A percentile compares a stretch with the other conserved stretches of the same genome.
These are phyloP conservation scores for Drosophila leonis DNA, from an alignment of 2,888 invertebrate genomes.

Conservation along the genomic window DNA sequence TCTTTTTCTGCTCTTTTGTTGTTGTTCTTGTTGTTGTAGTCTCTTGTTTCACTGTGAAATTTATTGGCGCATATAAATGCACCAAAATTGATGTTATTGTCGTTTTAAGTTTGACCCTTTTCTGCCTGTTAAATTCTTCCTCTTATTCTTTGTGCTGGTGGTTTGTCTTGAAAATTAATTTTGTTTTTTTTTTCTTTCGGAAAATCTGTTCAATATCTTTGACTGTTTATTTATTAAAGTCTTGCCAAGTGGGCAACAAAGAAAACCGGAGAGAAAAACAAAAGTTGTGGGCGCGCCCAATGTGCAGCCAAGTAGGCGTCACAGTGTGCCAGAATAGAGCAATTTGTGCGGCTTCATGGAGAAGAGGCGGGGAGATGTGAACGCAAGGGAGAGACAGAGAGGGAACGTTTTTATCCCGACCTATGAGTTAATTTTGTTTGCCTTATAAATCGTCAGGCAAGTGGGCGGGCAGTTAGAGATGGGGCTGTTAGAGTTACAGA, in stretches of 20 bases:
- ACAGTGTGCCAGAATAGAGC: conserved; percentile 64
- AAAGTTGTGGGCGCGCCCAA: conserved; percentile 66
- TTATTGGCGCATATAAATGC: conserved; percentile 82
- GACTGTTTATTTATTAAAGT: conserved; percentile 40
- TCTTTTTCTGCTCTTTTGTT: conserved; percentile 65
- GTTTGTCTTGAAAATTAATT: conserved; percentile 72
- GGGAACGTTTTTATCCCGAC: conserved; percentile 29
- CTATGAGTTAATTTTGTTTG: conserved; percentile 69
- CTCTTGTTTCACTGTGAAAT: conserved; percentile 71
- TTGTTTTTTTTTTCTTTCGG: conserved; percentile 40
- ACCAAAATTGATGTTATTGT: conserved; percentile 82
- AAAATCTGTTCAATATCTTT: conserved; percentile 53
- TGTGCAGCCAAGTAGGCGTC: conserved; percentile 68
- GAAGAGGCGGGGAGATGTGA: conserved; percentile 3
- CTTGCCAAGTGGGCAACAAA: conserved; percentile 19
- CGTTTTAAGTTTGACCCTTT: conserved; percentile 62
- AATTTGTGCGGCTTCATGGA: conserved; percentile 47
- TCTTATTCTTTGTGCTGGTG: conserved; percentile 47
- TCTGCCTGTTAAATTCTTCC: conserved; percentile 42
- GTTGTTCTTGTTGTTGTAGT: conserved; percentile 35
- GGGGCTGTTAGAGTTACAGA: conserved; percentile 20
- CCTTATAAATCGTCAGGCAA: conserved; percentile 21
- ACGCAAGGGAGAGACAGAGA: not conserved
- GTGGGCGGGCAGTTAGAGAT: conserved; percentile 35
- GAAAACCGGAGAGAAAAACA: conserved; percentile 31